These are phyloP conservation scores for Crossocerus cetratus DNA, from an alignment of 2,888 invertebrate species.

Conservation along the genomic window DNA sequence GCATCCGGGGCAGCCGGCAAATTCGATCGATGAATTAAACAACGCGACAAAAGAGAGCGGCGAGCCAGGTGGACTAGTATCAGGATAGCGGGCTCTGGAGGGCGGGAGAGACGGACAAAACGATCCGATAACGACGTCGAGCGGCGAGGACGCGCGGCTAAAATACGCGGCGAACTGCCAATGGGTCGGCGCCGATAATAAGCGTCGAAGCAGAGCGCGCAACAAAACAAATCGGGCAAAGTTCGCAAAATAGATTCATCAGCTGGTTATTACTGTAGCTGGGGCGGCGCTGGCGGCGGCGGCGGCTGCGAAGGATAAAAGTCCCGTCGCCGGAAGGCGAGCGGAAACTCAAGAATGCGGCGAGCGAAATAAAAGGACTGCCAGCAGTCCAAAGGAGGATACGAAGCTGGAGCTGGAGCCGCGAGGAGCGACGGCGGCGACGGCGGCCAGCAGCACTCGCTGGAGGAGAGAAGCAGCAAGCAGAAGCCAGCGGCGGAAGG, in stretches of 20 bases:
- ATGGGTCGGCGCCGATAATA: neutral
- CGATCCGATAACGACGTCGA: too few relatives aligned
- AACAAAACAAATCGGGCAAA: slow-evolving; percentile 14
- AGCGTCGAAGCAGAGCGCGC: neutral
- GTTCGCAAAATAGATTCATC: slow-evolving; percentile 44
- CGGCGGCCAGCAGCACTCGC: neutral
- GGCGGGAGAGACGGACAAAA: too few relatives aligned
- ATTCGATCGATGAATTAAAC: too few relatives aligned
- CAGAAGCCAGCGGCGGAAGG: slow-evolving; percentile 16
- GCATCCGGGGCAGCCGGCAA: too few relatives aligned
- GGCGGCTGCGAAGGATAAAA: slow-evolving; percentile 48
- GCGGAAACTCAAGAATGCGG: slow-evolving; percentile 66
- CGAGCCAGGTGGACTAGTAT: too few relatives aligned
- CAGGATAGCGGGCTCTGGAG: too few relatives aligned
- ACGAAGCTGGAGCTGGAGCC: slow-evolving; percentile 39
- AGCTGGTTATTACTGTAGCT: too few relatives aligned
- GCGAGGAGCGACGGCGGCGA: neutral
- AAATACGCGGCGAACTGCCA: neutral
- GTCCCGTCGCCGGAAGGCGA: slow-evolving; percentile 48
- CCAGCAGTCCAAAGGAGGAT: slow-evolving; percentile 60
- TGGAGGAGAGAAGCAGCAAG: slow-evolving; percentile 38
- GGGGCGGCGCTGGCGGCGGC: neutral
- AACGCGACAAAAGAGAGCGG: too few relatives aligned
- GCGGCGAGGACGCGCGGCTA: too few relatives aligned
- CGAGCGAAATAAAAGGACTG: slow-evolving; percentile 65